A percentile compares a stretch with the other conserved stretches of the same genome.
phyloP scores from a whole-genome alignment of 2,113 vertebrate species.

The Tympanuchus pallidicinctus region DNA sequence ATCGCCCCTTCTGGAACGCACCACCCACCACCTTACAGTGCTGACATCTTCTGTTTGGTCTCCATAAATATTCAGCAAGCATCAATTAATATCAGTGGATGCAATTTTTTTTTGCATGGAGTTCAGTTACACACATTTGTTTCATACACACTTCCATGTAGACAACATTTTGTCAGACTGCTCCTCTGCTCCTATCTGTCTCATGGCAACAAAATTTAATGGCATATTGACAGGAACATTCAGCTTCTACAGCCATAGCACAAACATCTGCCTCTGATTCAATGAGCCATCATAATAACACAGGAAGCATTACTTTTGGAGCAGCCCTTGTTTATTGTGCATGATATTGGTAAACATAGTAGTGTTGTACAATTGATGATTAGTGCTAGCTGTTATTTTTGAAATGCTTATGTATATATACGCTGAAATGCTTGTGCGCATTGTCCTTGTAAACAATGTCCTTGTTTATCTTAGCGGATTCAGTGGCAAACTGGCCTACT shows the following conservation, averaged over 20 bases:
- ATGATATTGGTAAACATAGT: background rate
- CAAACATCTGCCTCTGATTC: background rate
- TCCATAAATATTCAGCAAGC: too few species aligned
- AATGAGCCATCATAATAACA: too few species aligned
- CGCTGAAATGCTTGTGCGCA: background rate
- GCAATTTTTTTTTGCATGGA: too few species aligned
- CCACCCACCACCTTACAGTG: too few species aligned
- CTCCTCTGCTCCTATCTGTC: background rate
- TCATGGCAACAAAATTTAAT: background rate
- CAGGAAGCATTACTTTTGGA: background rate
- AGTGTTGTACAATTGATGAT: background rate
- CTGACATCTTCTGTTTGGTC: too few species aligned
- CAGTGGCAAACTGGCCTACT: background rate
- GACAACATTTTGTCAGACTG: background rate
- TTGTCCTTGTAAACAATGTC: too few species aligned
- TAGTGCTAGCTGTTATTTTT: background rate
- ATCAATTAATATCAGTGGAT: too few species aligned
- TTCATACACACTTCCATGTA: background rate
- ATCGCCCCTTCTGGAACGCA: too few species aligned
- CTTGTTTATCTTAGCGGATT: background rate
- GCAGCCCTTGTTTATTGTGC: background rate
- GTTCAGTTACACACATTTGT: too few species aligned
- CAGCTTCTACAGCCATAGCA: background rate
- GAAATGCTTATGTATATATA: background rate
- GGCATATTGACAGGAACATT: background rate